phyloP scores from a whole-genome alignment of 2,113 vertebrate species.

The Lepidothrix coronata region DNA sequence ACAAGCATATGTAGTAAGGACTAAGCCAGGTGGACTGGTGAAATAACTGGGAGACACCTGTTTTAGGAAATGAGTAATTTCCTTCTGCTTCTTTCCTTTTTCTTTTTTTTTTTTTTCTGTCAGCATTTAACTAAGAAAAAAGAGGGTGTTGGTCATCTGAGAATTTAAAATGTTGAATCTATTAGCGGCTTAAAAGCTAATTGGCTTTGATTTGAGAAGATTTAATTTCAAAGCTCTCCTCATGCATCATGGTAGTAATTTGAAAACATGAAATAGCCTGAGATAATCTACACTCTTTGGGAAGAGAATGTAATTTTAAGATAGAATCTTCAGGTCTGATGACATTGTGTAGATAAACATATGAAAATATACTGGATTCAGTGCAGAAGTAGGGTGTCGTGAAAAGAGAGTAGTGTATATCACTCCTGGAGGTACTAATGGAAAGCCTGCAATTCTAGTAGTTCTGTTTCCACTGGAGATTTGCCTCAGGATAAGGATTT shows the following conservation, averaged over 20 bases:
- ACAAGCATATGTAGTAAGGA: background rate
- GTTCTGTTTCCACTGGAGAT: background rate
- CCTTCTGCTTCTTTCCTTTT: background rate
- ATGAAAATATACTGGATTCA: background rate
- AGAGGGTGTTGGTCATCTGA: background rate
- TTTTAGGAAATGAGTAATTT: conserved; percentile 47
- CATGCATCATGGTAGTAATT: background rate
- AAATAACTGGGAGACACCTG: background rate
- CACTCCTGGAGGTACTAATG: background rate
- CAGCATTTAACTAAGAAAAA: background rate
- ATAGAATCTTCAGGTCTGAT: background rate
- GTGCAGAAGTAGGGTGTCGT: background rate
- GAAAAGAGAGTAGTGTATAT: background rate
- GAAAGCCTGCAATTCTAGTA: background rate
- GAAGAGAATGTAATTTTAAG: background rate
- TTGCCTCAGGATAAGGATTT: background rate
- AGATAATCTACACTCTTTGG: background rate
- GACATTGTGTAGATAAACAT: background rate
- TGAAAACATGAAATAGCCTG: background rate
- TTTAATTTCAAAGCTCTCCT: background rate
- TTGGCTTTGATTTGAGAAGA: background rate
- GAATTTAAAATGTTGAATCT: background rate
- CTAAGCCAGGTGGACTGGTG: background rate
- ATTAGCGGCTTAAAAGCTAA: background rate
- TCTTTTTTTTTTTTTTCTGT: background rate